phyloP scores from a whole-genome alignment of 2,797 vertebrate species.

The Xenentodon cancila region DNA sequence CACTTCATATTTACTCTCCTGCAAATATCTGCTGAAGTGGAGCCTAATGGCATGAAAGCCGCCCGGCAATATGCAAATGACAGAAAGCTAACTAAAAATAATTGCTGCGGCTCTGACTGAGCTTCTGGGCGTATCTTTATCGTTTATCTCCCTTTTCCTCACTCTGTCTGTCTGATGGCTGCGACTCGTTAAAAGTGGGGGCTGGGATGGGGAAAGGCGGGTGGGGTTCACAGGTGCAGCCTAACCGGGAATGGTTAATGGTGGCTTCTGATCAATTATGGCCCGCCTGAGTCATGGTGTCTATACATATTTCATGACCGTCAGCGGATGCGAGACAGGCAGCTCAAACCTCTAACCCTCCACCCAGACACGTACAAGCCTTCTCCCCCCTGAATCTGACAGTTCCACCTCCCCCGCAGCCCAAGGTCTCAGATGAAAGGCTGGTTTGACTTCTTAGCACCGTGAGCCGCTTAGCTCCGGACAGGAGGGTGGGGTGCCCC shows the following conservation, averaged over 20 bases:
- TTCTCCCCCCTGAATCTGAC: conserved; percentile 9
- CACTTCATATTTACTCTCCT: conserved; percentile 23
- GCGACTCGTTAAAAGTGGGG: conserved; percentile 43
- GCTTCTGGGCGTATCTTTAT: conserved; percentile 45
- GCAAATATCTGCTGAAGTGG: conserved; percentile 14
- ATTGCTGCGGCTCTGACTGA: conserved; percentile 48
- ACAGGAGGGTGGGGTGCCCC: conserved; percentile 61
- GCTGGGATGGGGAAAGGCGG: conserved; percentile 18
- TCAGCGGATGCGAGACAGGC: conserved; percentile 46
- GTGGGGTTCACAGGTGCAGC: conserved; percentile 70
- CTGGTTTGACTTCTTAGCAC: conserved; percentile 70
- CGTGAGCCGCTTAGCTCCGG: conserved; percentile 46
- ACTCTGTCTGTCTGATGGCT: conserved; percentile 33
- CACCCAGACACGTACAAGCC: conserved; percentile 1
- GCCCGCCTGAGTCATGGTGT: conserved; percentile 44
- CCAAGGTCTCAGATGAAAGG: conserved; percentile 67
- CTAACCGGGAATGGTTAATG: conserved; percentile 52
- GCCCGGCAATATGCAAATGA: conserved; percentile 33
- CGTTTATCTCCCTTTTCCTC: conserved; percentile 48
- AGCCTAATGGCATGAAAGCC: conserved; percentile 9
- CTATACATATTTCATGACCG: conserved; percentile 81
- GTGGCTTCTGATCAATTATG: conserved; percentile 70
- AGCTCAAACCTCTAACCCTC: conserved; percentile 36
- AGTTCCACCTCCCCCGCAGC: conserved; percentile 9
- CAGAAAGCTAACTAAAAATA: conserved; percentile 34